phyloP scores from a whole-genome alignment of 2,113 vertebrate genomes.

The Hymenochirus boettgeri region DNA sequence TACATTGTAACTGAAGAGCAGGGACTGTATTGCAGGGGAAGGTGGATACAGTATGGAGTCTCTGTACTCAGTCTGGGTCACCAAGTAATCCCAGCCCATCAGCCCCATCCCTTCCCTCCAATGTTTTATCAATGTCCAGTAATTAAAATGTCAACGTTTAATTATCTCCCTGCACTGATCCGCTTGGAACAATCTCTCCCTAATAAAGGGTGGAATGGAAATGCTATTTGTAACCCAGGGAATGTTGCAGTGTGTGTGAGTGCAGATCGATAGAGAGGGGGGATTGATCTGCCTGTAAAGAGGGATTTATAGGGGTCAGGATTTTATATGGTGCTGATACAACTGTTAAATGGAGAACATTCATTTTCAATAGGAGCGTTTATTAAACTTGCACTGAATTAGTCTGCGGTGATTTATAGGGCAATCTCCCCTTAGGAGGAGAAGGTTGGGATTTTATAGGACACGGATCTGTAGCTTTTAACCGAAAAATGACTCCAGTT shows the following conservation, averaged over 20 bases:
- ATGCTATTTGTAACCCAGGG: conserved; percentile 66
- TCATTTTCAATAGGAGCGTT: conserved; percentile 77
- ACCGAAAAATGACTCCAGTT: conserved; percentile 55
- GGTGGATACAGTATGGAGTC: too few relatives aligned
- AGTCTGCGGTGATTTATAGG: conserved; percentile 74
- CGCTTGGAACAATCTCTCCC: conserved; percentile 77
- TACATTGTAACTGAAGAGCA: too few relatives aligned
- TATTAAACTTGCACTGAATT: conserved; percentile 83
- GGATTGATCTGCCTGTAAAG: conserved; percentile 89
- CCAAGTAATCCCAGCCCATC: conserved; percentile 18
- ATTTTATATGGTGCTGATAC: conserved; percentile 87
- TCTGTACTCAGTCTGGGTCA: too few relatives aligned
- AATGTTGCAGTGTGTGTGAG: conserved; percentile 56
- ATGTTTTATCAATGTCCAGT: conserved; percentile 87
- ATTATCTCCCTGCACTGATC: conserved; percentile 73
- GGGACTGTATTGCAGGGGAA: too few relatives aligned
- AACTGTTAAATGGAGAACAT: conserved; percentile 90
- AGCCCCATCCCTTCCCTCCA: conserved; percentile 60
- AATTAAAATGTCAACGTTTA: conserved; percentile 94
- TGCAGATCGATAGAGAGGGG: conserved; percentile 77
- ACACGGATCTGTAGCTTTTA: conserved; percentile 63
- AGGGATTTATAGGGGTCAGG: conserved; percentile 89
- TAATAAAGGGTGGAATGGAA: conserved; percentile 87
- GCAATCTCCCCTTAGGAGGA: conserved; percentile 64
- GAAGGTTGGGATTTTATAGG: conserved; percentile 53